Evolutionary conservation across 2,797 vertebrate genomes (phyloP), one percentile per base, ranked within the genome.

Genomic region (Danio tinwini): DNA sequence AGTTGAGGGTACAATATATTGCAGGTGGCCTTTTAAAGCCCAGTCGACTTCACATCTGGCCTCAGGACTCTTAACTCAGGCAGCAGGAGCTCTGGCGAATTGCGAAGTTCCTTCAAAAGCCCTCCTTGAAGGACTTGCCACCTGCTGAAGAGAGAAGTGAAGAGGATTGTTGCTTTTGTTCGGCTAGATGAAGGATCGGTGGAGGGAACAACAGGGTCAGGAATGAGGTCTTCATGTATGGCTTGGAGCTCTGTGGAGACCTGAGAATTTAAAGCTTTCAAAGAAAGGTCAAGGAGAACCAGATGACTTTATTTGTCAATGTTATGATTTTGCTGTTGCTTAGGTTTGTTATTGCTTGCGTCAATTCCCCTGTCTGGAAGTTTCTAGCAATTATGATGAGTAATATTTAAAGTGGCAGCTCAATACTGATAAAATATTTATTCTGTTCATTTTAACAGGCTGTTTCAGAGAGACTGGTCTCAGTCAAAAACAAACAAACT

Each of bases 31-130:
- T 75, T 82, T 82, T 68, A 79, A 74, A 61, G 39, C 72, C 65
- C 40, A 82, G 69, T 81, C 68, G 74, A 78, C 59, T 58, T 84
- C 81, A 78, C 82, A 78, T 81, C 78, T 81, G 82, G 63, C 68
- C 81, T 76, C 17, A 53, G 49, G 76, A 61, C 78, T 78, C 75
- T 81, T 70, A 58, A 84, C n/a, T 82, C 62, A 45, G 58, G n/a
- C 50, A 45, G 67, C 78, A n/a, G 75, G 73, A 63, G 63, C 71
- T 84, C 79, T 55, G 68, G 79, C 44, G 53, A 77, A 76, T 71
- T 56, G 80, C 37, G 61, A 63, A 77, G 68, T 65, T 56, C 45
- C 76, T 52, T 81, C 70, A 74, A 77, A 79, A 68, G 52, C 70
- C 58, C 59, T 64, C 5, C 14, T 50, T 71, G 55, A 63, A 67